Percentiles rank a stretch among this genome's conserved stretches.
phyloP scores from a whole-genome alignment of 2,888 invertebrate genomes.

The Clunio marinus region DNA sequence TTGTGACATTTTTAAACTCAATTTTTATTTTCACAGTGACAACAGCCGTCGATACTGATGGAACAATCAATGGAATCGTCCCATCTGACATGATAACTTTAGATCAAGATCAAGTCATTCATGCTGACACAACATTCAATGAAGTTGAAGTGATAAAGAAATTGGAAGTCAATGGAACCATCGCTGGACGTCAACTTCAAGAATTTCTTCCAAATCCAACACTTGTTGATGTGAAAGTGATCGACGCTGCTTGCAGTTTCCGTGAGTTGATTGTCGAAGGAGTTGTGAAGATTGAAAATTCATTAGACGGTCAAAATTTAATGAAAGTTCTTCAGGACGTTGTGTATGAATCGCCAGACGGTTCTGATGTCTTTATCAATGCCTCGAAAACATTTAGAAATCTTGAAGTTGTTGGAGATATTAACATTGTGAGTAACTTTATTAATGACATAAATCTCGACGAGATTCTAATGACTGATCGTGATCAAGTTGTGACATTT shows the following conservation, averaged over 20 bases:
- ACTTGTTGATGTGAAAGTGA: constrained; percentile 49
- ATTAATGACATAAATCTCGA: constrained; percentile 52
- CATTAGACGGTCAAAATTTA: constrained; percentile 50
- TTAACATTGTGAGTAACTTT: constrained; percentile 49
- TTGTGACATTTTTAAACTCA: too few relatives aligned
- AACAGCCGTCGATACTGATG: constrained; percentile 48
- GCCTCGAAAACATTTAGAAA: constrained; percentile 53
- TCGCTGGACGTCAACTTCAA: constrained; percentile 51
- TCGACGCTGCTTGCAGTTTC: constrained; percentile 53
- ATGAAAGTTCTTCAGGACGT: constrained; percentile 52
- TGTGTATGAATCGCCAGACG: constrained; percentile 49
- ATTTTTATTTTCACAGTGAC: too few relatives aligned
- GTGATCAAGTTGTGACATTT: constrained; percentile 52
- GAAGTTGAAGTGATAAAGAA: constrained; percentile 54
- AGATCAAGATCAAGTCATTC: constrained; percentile 49
- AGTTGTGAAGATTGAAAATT: constrained; percentile 50
- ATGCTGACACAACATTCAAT: constrained; percentile 53
- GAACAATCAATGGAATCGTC: constrained; percentile 52
- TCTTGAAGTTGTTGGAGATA: constrained; percentile 48
- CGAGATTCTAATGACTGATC: constrained; percentile 53
- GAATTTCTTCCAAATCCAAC: constrained; percentile 53
- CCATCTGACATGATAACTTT: constrained; percentile 53
- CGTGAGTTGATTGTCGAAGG: constrained; percentile 54
- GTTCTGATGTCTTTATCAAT: constrained; percentile 46
- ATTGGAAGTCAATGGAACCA: constrained; percentile 54